Base-by-base conservation (phyloP, 2,797 vertebrate species). In the Myotis pilosus region DNA sequence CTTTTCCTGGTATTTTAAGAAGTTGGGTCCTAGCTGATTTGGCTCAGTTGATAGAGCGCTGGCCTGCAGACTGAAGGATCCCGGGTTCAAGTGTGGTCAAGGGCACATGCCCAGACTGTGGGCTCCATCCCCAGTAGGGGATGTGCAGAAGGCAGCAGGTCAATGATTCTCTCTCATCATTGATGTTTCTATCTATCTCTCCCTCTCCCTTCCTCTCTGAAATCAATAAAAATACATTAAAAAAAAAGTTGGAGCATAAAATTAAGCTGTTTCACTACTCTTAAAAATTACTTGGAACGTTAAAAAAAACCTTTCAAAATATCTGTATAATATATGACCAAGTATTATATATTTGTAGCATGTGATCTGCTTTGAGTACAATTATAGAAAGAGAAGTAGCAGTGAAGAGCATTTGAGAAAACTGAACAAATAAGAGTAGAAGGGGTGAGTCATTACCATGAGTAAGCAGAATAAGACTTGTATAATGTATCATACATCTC, bases 391-490 rank as follows among this genome's bases (percentile, higher is more conserved):
- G 86, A 71, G 47, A 78, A 93, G 62, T 38, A 92, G 47, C 23
- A 44, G 3, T 94, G 53, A 75, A 86, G 41, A 94, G 55, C 36
- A 72, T 86, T 82, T 83, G 89, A 93, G 72, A 93, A 96, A 96
- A 75, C 66, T 36, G 55, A 84, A 8, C 44, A 79, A 78, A 4
- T 33, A 74, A 69, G 72, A 76, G n/a, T 38, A 38, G 44, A 84
- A 86, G 79, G 87, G 12, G 78, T 95, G 94, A 97, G 74, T 95
- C 96, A 95, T 71, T 53, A 68, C 71, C 12, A 25, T 97, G 95
- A 97, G 82, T 96, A 90, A 97, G 96, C 88, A 91, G 66, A 87
- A 12, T 79, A 44, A 75, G 86, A 53, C 75, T 80, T 86, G 62
- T 19, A 19, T 87, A 84, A 44, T 57, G n/a, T 51, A 47, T 64